Percentiles rank a stretch among this genome's conserved stretches.
phyloP scores from a whole-genome alignment of 2,113 vertebrate species.

The Emberiza fucata region DNA sequence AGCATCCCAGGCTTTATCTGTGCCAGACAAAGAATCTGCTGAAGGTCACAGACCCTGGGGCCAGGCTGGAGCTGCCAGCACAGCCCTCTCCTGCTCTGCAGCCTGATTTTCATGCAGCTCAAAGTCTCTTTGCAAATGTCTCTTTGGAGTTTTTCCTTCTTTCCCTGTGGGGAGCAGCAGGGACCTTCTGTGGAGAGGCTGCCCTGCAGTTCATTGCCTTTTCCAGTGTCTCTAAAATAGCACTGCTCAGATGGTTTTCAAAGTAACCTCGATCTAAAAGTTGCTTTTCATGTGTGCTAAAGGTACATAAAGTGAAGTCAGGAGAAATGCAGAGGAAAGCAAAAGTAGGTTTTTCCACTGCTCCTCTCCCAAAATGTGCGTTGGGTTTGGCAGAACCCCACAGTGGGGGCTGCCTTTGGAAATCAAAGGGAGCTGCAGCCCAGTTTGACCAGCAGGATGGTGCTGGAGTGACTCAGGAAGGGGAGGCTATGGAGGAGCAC shows the following conservation, averaged over 20 bases:
- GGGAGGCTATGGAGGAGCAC: background rate
- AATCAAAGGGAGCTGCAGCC: background rate
- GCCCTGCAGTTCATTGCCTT: background rate
- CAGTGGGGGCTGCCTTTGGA: background rate
- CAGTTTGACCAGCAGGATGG: background rate
- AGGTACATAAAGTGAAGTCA: background rate
- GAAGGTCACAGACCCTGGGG: conserved; percentile 1
- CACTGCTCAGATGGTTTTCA: background rate
- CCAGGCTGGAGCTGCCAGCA: background rate
- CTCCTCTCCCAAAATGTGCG: background rate
- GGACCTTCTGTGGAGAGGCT: background rate
- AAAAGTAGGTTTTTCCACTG: background rate
- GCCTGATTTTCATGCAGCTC: background rate
- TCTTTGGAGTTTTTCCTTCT: background rate
- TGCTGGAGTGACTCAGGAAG: background rate
- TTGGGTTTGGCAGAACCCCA: background rate
- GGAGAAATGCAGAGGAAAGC: background rate
- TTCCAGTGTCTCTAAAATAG: background rate
- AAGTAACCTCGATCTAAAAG: background rate
- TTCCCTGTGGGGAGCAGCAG: background rate
- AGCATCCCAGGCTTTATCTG: background rate
- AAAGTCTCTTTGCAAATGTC: background rate
- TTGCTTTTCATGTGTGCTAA: background rate
- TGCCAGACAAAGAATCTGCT: conserved; percentile 14
- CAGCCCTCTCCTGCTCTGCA: background rate